Evolutionary conservation across 2,797 vertebrate species (phyloP).

Genomic region (Brachymystax lenok): DNA sequence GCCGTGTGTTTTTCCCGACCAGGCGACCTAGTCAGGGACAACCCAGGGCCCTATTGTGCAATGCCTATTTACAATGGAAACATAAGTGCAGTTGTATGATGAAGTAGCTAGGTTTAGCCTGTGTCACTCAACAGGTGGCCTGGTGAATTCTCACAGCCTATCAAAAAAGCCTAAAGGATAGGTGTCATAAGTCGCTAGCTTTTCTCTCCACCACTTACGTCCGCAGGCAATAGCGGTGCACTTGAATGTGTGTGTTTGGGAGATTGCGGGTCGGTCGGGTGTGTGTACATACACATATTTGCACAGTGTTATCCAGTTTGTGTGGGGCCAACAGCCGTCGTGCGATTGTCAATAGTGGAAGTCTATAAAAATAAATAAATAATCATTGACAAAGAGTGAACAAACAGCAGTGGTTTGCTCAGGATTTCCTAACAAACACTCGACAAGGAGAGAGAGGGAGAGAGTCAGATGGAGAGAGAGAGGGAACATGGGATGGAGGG

Average conservation of each 20-base stretch:
- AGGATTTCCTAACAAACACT: conserved; percentile 86
- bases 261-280: conserved; percentile 43
- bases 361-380: conserved; percentile 80
- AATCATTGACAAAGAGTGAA: conserved; percentile 79
- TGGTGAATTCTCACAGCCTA: neutral
- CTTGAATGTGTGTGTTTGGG: conserved; percentile 42
- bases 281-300: conserved; percentile 81
- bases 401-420: conserved; percentile 81
- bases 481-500: neutral
- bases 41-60: too few species aligned
- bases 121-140: neutral
- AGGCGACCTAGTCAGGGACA: neutral
- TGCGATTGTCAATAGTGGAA: conserved; percentile 79
- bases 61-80: neutral
- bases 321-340: conserved; percentile 76
- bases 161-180: neutral
- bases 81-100: neutral
- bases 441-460: conserved; percentile 48
- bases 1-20: neutral
- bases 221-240: conserved; percentile 22
- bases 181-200: neutral
- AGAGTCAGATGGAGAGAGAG: conserved; percentile 21
- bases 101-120: neutral
- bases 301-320: conserved; percentile 82
- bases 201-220: neutral